Base-by-base conservation (phyloP, 92 coral and sea anemone species). In the Siderastrea radians region DNA sequence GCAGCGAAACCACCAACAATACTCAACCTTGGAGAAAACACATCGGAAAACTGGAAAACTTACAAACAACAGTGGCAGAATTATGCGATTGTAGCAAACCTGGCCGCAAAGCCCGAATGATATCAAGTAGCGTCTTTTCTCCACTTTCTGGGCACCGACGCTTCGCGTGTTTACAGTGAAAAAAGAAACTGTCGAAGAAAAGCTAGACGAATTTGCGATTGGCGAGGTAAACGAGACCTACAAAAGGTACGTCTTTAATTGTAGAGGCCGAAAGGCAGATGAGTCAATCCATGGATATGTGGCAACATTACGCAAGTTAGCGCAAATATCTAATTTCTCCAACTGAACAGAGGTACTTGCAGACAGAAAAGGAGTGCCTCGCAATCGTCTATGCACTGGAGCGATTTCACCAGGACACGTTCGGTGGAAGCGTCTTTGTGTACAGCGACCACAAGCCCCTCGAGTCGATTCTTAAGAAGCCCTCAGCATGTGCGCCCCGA, bases 131-230 rank as follows among this genome's bases (percentile, higher is more conserved):
- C 88, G 13, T 51, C 87, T 47, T 81, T 91, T 62, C 88, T 87
- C 47, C 89, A 87, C 72, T 87, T 80, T 48, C 64, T 81, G 67
- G 91, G 94, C 54, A 70, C 81, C 44, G 88, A 91, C 13, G 94
- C 91, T 11, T 64, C 87, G 12, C 65, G 69, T 10, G 69, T 86
- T 4, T 74, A 80, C 72, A 80, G 74, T 51, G 83, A 86, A 50
- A 54, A 53, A 7, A 65, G 8, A 77, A 61, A 50, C 59, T 82
- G 80, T 52, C 67, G 0, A 77, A 68, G 72, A 83, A 77, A 84
- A 92, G 60, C 79, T 92, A 2, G 94, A 92, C 55, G 86, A 92
- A 43, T 92, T 79, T 59, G 75, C 94, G 3, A 83, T 74, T 58
- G 92, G 94, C 7, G 90, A 92, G 51, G 80, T 80, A 8, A 87